Percentiles rank a stretch among this genome's conserved stretches.
Conservation (phyloP, 2,113 vertebrate genomes). For the Pseudorectes ferrugineus region DNA sequence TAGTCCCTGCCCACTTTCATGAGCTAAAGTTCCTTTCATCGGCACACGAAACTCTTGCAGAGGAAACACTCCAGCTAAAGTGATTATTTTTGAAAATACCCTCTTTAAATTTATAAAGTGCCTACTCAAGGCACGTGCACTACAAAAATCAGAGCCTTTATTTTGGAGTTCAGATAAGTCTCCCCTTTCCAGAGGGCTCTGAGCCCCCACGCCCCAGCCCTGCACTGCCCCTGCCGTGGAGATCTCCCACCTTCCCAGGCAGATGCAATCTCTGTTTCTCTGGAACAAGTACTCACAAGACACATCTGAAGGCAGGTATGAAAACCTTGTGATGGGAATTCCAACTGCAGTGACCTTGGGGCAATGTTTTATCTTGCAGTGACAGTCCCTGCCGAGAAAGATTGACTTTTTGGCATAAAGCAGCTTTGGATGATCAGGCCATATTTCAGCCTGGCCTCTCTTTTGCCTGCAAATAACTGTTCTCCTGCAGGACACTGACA, state of each 20-base stretch:
- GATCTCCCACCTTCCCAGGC: neutral
- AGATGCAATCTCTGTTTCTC: constrained; percentile 17
- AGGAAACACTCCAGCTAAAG: neutral
- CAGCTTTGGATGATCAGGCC: constrained; percentile 6
- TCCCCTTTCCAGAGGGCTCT: neutral
- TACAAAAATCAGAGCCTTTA: neutral
- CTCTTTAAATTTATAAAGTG: neutral
- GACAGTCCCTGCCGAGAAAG: constrained; percentile 55
- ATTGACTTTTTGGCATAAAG: constrained; percentile 54
- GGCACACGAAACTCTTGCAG: neutral
- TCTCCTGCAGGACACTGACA: neutral
- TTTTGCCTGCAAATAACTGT: constrained; percentile 16
- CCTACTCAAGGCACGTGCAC: fast-evolving
- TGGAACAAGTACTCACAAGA: constrained; percentile 68
- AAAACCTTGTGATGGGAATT: constrained; percentile 62
- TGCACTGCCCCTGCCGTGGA: neutral
- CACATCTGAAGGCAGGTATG: constrained; percentile 57
- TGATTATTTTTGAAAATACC: neutral
- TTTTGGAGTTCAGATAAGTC: neutral
- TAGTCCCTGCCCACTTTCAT: neutral
- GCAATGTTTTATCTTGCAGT: constrained; percentile 64
- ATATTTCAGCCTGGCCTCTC: constrained; percentile 6
- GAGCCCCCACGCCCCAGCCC: neutral
- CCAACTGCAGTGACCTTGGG: constrained; percentile 62
- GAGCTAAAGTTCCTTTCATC: neutral